These are phyloP conservation scores for Diabrotica balteata DNA, from an alignment of 2,888 invertebrate species.

Conservation along the genomic window DNA sequence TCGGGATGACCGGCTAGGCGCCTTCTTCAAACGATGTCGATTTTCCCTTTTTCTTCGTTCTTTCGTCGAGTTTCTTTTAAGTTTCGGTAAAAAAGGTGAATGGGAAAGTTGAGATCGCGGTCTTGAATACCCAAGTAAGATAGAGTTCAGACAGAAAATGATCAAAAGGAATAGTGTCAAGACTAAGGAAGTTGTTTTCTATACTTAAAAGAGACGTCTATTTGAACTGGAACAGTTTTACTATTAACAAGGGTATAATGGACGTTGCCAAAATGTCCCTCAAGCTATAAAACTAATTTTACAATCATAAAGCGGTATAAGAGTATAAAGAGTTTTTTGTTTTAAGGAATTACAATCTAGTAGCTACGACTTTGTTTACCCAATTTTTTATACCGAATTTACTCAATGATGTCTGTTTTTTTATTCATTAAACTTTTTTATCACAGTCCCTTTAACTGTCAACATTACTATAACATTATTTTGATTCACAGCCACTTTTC, in stretches of 20 bases:
- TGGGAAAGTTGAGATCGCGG: background rate
- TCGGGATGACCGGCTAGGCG: slow-evolving; percentile 42
- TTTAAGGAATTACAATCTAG: no score
- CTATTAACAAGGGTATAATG: background rate
- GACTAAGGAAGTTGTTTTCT: background rate
- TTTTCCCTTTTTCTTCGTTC: background rate
- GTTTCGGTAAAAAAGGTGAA: background rate
- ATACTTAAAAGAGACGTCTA: background rate
- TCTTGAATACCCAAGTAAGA: background rate
- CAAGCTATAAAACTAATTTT: no score
- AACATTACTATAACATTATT: no score
- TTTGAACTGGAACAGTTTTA: background rate
- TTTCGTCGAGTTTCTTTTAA: background rate
- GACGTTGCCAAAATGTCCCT: background rate
- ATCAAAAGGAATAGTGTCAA: background rate
- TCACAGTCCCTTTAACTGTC: no score
- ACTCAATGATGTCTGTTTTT: no score
- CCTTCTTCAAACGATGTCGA: slow-evolving; percentile 23
- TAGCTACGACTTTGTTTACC: no score
- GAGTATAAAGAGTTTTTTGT: no score
- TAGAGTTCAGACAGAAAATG: background rate
- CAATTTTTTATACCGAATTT: no score
- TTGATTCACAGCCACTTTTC: no score
- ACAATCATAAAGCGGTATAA: no score
- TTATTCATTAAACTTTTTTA: no score